A percentile compares a stretch with the other conserved stretches of the same genome.
phyloP scores from a whole-genome alignment of 2,797 vertebrate species.

The Pitangus sulphuratus region DNA sequence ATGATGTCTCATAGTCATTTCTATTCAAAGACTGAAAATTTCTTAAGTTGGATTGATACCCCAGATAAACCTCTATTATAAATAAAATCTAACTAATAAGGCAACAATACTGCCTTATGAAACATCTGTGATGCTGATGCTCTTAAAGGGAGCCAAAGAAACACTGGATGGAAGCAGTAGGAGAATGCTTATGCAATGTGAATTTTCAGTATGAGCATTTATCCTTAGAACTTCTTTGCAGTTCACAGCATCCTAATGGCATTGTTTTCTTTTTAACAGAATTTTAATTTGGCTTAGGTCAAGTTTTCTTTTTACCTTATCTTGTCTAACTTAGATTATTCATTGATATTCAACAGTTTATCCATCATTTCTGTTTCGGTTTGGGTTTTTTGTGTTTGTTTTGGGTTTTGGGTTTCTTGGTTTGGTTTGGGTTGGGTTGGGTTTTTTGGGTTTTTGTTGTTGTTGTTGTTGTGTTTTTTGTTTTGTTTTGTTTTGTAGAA shows the following conservation, averaged over 20 bases:
- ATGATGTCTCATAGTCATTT: not conserved
- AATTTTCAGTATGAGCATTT: not conserved
- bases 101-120: not conserved
- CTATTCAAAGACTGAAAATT: not conserved
- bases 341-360: not conserved
- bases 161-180: not conserved
- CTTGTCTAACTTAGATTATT: not conserved
- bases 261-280: not conserved
- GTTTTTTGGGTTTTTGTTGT: too few relatives aligned
- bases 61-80: not conserved
- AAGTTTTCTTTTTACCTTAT: not conserved
- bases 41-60: not conserved
- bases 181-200: not conserved
- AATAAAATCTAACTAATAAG: not conserved
- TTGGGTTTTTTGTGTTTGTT: too few relatives aligned
- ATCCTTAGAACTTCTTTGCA: not conserved
- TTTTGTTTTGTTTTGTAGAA: not conserved
- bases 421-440: too few relatives aligned
- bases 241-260: not conserved
- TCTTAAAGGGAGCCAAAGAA: not conserved
- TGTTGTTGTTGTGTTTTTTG: too few relatives aligned
- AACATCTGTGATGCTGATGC: not conserved
- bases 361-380: not conserved
- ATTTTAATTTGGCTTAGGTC: not conserved
- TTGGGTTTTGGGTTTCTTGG: not conserved